These are phyloP conservation scores for Penaeus japonicus DNA, from an alignment of 1,140 invertebrate species.

Conservation along the genomic window DNA sequence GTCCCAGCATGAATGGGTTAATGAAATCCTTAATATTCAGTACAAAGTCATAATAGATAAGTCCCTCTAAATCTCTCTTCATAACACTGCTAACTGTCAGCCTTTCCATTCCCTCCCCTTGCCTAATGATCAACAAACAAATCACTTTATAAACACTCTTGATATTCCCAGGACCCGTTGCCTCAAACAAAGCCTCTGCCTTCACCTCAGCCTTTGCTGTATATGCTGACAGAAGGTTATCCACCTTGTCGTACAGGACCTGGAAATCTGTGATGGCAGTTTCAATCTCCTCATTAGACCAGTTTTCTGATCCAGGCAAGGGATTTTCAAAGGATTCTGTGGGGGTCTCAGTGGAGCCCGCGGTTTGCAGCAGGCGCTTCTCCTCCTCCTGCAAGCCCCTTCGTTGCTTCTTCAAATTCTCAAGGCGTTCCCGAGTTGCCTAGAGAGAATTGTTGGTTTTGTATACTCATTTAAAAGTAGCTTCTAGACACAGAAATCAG, in stretches of 20 bases:
- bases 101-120: no score
- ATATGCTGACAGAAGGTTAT: conserved; percentile 31
- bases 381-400: conserved; percentile 46
- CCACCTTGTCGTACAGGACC: conserved; percentile 46
- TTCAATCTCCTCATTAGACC: conserved; percentile 32
- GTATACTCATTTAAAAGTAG: no score
- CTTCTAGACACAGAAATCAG: no score
- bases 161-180: no score
- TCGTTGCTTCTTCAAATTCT: conserved; percentile 52
- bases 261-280: conserved; percentile 47
- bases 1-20: no score
- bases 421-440: conserved; percentile 48
- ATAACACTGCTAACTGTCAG: no score
- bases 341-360: background rate
- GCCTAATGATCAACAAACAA: no score
- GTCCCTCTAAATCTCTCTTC: no score
- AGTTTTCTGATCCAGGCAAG: conserved; percentile 48
- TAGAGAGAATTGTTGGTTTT: background rate
- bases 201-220: conserved; percentile 36
- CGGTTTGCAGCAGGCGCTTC: background rate
- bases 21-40: no score
- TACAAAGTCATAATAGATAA: no score
- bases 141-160: no score
- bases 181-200: background rate
- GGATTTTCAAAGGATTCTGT: conserved; percentile 47